Percentiles rank a stretch among this genome's conserved stretches.
phyloP scores from a whole-genome alignment of 2,797 vertebrate species.

The Salarias fasciatus region DNA sequence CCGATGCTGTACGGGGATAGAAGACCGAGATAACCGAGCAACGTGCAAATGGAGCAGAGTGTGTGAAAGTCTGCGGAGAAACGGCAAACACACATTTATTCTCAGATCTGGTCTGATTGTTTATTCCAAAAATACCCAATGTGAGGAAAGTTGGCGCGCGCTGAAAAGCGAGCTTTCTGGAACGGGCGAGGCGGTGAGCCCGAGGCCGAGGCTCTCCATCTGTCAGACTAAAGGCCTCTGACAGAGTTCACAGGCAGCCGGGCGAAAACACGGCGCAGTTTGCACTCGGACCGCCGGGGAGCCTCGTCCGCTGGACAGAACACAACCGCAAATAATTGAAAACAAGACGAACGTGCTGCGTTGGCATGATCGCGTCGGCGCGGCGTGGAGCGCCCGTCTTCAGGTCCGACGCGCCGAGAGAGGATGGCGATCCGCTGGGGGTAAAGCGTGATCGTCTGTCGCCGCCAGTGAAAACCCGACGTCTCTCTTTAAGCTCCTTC shows the following conservation, averaged over 20 bases:
- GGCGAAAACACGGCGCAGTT: constrained; percentile 27
- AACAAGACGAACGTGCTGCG: neutral
- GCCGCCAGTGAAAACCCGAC: no score
- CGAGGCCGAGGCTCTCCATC: constrained; percentile 52
- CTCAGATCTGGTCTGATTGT: constrained; percentile 39
- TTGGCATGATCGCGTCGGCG: neutral
- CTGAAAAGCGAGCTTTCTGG: constrained; percentile 35
- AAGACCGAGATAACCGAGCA: neutral
- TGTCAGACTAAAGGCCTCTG: constrained; percentile 49
- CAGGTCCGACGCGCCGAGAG: no score
- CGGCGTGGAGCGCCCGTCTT: neutral
- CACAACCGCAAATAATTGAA: constrained; percentile 14
- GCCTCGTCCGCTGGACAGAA: constrained; percentile 15
- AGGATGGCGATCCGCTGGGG: no score
- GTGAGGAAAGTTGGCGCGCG: constrained; percentile 28
- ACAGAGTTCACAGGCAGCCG: constrained; percentile 55
- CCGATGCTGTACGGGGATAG: constrained; percentile 5
- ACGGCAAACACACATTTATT: constrained; percentile 15
- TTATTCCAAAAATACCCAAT: constrained; percentile 44
- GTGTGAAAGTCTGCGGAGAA: constrained; percentile 9
- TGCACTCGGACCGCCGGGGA: constrained; percentile 1
- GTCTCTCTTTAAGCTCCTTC: no score
- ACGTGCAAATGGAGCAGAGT: constrained; percentile 17
- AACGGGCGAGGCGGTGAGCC: constrained; percentile 42
- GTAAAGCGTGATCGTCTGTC: no score